phyloP scores from a whole-genome alignment of 1,140 invertebrate genomes.

The Anadara kagoshimensis region DNA sequence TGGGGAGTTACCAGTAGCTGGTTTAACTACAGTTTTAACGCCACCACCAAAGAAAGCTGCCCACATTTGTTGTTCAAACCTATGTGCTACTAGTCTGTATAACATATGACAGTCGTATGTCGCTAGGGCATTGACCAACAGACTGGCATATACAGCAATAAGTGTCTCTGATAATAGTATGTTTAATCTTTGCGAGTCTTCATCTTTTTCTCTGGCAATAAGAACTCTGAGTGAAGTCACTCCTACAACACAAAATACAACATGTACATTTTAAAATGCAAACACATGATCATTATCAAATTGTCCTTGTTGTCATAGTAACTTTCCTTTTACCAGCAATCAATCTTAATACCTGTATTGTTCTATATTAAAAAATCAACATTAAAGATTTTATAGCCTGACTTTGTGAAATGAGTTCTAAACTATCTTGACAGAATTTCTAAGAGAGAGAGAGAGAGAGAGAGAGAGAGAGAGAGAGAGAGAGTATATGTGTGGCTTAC shows the following conservation, averaged over 20 bases:
- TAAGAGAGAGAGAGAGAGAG: not conserved
- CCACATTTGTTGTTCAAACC: conserved; percentile 88
- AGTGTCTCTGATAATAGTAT: conserved; percentile 95
- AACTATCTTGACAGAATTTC: no score
- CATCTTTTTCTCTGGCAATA: conserved; percentile 93
- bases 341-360: no score
- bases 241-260: conserved; percentile 72
- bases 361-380: no score
- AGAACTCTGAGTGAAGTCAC: conserved; percentile 93
- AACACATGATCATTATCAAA: no score
- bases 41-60: conserved; percentile 94
- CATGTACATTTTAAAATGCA: no score
- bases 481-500: conserved; percentile 56
- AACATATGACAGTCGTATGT: conserved; percentile 95
- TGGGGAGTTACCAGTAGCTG: conserved; percentile 11
- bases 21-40: conserved; percentile 86
- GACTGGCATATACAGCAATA: conserved; percentile 91
- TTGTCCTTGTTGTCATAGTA: no score
- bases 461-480: no score
- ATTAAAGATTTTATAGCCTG: no score
- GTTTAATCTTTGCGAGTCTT: conserved; percentile 94
- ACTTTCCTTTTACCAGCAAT: no score
- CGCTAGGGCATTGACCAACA: conserved; percentile 94
- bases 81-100: conserved; percentile 89
- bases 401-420: no score